A percentile compares a stretch with the other conserved stretches of the same genome.
Evolutionary conservation across 2,113 vertebrate species (phyloP).

Genomic region (Pollachius pollachius): DNA sequence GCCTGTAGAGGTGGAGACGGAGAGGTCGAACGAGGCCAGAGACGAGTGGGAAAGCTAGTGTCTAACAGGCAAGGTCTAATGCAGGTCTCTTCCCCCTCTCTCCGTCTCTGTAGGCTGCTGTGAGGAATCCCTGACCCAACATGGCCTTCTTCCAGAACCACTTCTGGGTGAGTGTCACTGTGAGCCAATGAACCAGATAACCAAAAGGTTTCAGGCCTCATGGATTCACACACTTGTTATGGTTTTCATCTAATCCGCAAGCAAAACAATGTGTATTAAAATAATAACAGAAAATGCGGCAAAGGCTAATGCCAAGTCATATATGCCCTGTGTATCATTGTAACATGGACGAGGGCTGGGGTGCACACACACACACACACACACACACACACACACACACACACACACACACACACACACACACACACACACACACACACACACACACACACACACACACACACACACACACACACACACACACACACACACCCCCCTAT

Average conservation of each 20-base stretch:
- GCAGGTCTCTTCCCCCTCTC: constrained; percentile 4
- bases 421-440: no score
- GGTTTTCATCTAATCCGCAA: constrained; percentile 10
- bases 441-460: no score
- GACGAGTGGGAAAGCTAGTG: no score
- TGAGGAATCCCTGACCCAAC: constrained; percentile 43
- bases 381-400: no score
- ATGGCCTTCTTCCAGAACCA: constrained; percentile 75
- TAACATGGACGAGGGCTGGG: not conserved
- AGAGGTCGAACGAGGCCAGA: no score
- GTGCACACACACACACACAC: no score
- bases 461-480: no score
- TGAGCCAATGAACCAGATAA: not conserved
- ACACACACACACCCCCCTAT: no score
- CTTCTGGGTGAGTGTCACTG: constrained; percentile 74
- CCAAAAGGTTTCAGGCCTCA: not conserved
- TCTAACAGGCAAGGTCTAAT: not conserved
- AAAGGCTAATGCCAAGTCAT: no score
- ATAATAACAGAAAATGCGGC: not conserved
- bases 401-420: no score
- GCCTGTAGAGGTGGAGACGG: no score
- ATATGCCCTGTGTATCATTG: not conserved
- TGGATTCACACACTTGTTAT: not conserved
- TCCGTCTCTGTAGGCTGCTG: constrained; percentile 49
- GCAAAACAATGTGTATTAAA: constrained; percentile 11